phyloP scores from a whole-genome alignment of 1,140 invertebrate species.

The Lutraria rhynchaena region DNA sequence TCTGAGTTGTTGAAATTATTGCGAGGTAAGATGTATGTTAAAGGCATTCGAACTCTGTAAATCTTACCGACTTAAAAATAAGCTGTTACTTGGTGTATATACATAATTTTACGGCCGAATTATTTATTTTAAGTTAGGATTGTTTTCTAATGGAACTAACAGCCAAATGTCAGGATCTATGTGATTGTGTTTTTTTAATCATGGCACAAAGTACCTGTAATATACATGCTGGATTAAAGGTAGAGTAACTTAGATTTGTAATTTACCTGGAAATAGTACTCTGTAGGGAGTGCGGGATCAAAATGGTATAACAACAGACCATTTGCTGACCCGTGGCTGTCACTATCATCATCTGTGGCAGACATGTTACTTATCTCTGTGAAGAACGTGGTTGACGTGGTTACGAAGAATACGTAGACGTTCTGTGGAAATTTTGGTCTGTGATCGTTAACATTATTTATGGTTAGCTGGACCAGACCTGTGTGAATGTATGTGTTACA shows the following conservation, averaged over 20 bases:
- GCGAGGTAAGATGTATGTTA: too few species aligned
- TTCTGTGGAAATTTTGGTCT: constrained; percentile 28
- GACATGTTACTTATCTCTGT: constrained; percentile 11
- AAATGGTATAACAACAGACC: constrained; percentile 6
- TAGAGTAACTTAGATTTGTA: not conserved
- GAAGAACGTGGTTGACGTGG: constrained; percentile 15
- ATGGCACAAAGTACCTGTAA: too few species aligned
- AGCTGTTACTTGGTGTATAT: too few species aligned
- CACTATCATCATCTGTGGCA: constrained; percentile 1
- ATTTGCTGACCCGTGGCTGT: not conserved
- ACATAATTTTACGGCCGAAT: too few species aligned
- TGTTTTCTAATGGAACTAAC: too few species aligned
- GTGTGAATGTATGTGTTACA: too few species aligned
- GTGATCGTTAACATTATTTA: constrained; percentile 24
- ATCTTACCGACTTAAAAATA: too few species aligned
- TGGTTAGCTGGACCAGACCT: not conserved
- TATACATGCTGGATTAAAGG: not conserved
- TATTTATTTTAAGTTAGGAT: too few species aligned
- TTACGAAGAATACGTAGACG: constrained; percentile 22
- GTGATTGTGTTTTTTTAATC: too few species aligned
- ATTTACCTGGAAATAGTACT: constrained; percentile 29
- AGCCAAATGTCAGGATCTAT: too few species aligned
- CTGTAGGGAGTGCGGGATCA: not conserved
- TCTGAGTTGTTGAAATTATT: too few species aligned
- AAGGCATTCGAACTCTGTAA: too few species aligned